Conservation (phyloP, 2,888 invertebrate species). For the Nebria salina region DNA sequence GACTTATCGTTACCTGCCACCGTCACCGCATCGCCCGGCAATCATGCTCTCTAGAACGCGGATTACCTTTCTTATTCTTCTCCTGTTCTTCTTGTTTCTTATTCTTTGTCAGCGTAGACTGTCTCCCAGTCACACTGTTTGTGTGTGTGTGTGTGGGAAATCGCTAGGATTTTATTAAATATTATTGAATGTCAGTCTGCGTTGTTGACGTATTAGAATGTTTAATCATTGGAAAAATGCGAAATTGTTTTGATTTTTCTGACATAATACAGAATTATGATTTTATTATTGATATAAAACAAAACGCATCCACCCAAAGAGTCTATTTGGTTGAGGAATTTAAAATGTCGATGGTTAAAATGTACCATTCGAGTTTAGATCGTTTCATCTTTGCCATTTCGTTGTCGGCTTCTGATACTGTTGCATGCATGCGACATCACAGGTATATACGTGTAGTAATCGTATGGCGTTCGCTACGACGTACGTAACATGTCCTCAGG, state of each 20-base stretch:
- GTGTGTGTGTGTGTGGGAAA: not conserved
- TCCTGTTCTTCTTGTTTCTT: not conserved
- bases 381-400: not conserved
- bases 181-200: slow-evolving; percentile 2
- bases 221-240: not conserved
- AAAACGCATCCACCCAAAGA: not conserved
- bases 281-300: too few relatives aligned
- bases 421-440: not conserved
- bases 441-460: not conserved
- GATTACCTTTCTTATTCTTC: slow-evolving; percentile 51
- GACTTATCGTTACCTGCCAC: slow-evolving; percentile 55
- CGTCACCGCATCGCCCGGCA: slow-evolving; percentile 50
- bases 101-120: not conserved
- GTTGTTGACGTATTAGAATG: not conserved
- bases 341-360: not conserved
- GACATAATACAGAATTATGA: too few relatives aligned
- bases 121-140: not conserved
- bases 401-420: not conserved
- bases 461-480: slow-evolving; percentile 26
- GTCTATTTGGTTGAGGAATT: not conserved
- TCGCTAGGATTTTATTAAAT: slow-evolving; percentile 7
- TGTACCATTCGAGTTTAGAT: not conserved
- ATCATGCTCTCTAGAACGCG: slow-evolving; percentile 32
- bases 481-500: slow-evolving; percentile 49
- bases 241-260: too few relatives aligned